Conservation (phyloP, 1,140 invertebrate genomes). For the Calliphora vicina region DNA sequence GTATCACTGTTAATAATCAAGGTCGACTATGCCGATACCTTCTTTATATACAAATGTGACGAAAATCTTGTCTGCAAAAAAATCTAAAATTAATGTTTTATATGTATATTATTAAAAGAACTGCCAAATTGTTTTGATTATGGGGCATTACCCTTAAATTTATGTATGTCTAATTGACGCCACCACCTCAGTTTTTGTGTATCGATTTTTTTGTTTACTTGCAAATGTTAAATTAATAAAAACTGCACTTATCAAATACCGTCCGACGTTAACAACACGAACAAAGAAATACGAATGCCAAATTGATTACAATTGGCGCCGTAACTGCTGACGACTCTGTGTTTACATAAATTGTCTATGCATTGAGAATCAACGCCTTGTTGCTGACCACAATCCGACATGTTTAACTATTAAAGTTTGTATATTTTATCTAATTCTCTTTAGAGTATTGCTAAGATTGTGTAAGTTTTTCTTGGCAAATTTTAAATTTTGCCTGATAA, state of each 20-base stretch:
- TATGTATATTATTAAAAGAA: background rate
- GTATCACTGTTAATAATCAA: background rate
- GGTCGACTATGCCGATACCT: background rate
- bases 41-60: background rate
- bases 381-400: too few relatives aligned
- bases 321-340: too few relatives aligned
- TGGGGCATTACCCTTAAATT: background rate
- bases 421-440: too few relatives aligned
- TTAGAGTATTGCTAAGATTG: too few relatives aligned
- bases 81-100: too few relatives aligned
- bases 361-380: too few relatives aligned
- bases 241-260: background rate
- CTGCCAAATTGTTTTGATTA: background rate
- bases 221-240: background rate
- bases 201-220: background rate
- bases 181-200: background rate
- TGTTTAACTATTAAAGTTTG: too few relatives aligned
- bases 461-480: too few relatives aligned
- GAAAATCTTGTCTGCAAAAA: background rate
- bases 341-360: too few relatives aligned
- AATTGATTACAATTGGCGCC: too few relatives aligned
- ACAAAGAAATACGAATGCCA: background rate
- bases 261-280: background rate
- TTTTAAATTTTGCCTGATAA: too few relatives aligned
- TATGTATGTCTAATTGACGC: background rate